Evolutionary conservation across 2,113 vertebrate genomes (phyloP).

Genomic region (Corythornis madagascariensis): DNA sequence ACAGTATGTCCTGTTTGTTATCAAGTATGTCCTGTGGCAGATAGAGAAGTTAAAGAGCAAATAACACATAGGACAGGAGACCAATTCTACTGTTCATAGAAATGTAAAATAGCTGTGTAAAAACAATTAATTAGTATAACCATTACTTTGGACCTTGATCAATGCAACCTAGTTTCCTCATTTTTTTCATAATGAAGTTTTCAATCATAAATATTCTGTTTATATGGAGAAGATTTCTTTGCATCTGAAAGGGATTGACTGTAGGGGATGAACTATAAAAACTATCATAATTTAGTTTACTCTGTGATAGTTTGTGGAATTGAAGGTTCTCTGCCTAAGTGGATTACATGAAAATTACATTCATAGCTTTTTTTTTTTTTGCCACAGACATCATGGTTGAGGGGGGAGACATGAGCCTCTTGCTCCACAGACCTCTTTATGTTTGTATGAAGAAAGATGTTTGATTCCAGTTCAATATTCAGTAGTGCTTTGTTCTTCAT

Average conservation of each 20-base stretch:
- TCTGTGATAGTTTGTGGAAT: not conserved
- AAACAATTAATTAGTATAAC: not conserved
- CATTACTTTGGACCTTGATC: not conserved
- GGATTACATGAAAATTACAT: not conserved
- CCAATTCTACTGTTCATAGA: not conserved
- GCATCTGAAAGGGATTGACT: not conserved
- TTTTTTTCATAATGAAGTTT: not conserved
- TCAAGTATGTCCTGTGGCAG: not conserved
- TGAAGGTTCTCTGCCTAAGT: not conserved
- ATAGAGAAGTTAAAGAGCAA: not conserved
- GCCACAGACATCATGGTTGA: not conserved
- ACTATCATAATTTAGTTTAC: not conserved
- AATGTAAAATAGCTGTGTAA: not conserved
- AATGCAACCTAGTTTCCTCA: not conserved
- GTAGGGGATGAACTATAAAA: not conserved
- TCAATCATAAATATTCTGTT: not conserved
- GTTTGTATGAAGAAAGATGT: not conserved
- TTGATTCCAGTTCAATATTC: not conserved
- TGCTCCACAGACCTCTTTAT: not conserved
- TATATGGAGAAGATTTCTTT: not conserved
- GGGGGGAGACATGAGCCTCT: not conserved
- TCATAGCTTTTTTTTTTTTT: not conserved
- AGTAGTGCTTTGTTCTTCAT: not conserved
- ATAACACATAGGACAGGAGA: not conserved
- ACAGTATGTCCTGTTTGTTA: not conserved